Evolutionary conservation across 2,888 invertebrate genomes (phyloP).

Genomic region (Eumacrocentrus americanus): DNA sequence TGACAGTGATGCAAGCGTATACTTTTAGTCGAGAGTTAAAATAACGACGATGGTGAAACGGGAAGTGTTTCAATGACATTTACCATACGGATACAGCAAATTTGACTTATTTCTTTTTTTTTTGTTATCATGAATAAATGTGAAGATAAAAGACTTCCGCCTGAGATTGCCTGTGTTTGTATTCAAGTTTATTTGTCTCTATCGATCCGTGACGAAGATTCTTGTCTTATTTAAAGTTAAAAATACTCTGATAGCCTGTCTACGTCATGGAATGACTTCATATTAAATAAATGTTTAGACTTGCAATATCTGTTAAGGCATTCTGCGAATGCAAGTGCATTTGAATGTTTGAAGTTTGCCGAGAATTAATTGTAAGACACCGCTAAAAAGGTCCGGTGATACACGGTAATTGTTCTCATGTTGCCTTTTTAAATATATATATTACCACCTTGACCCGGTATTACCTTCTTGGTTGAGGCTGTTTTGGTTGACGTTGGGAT

Average conservation of each 20-base stretch:
- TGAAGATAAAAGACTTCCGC: conserved; percentile 1
- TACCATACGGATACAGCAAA: conserved; percentile 1
- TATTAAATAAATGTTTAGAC: conserved; percentile 10
- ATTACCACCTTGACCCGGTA: conserved; percentile 12
- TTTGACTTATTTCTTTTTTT: background rate
- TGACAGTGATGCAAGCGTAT: conserved; percentile 3
- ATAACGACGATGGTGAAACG: conserved; percentile 16
- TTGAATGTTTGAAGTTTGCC: conserved; percentile 5
- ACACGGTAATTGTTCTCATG: background rate
- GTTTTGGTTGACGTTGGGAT: conserved; percentile 52
- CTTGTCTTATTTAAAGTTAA: no score
- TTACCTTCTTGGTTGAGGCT: conserved; percentile 57
- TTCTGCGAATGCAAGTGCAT: conserved; percentile 9
- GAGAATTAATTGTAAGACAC: background rate
- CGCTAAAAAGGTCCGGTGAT: no score
- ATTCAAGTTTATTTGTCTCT: no score
- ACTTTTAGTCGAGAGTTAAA: background rate
- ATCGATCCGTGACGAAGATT: background rate
- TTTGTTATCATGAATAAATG: background rate
- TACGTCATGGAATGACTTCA: conserved; percentile 7
- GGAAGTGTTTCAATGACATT: conserved; percentile 23
- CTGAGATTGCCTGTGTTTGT: no score
- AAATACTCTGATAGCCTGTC: no score
- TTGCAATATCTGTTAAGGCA: conserved; percentile 2
- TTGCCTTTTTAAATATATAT: no score